Conservation (phyloP, 1,140 invertebrate species). For the Dufourea novaeangliae region DNA sequence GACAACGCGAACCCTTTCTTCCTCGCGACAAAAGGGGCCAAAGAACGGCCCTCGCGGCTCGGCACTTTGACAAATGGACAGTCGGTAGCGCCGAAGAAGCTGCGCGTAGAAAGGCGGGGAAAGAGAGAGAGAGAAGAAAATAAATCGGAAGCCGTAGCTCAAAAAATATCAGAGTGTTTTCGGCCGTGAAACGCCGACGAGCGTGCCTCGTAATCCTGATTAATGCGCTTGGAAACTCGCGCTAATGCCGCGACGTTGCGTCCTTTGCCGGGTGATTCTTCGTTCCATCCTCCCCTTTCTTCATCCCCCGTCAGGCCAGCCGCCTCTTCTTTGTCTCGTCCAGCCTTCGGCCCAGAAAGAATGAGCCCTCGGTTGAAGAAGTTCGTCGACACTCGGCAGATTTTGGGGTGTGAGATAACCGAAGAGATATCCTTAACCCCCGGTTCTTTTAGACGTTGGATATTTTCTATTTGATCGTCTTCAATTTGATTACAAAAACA, state of each 20-base stretch:
- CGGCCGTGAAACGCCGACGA: slow-evolving; percentile 64
- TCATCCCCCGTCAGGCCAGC: slow-evolving; percentile 43
- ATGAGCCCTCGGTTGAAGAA: background rate
- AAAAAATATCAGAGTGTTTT: slow-evolving; percentile 67
- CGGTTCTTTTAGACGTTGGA: background rate
- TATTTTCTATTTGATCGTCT: too few relatives aligned
- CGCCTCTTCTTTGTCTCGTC: slow-evolving; percentile 36
- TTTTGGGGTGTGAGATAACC: background rate
- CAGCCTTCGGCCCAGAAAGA: background rate
- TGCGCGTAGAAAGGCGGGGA: slow-evolving; percentile 38
- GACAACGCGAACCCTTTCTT: slow-evolving; percentile 56
- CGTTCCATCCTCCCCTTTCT: slow-evolving; percentile 46
- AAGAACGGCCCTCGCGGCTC: slow-evolving; percentile 28
- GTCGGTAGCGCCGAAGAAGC: slow-evolving; percentile 57
- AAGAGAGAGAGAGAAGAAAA: slow-evolving; percentile 41
- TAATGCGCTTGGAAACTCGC: slow-evolving; percentile 78
- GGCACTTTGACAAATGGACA: slow-evolving; percentile 66
- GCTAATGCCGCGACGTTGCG: slow-evolving; percentile 79
- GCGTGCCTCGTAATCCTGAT: slow-evolving; percentile 79
- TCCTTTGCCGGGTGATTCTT: slow-evolving; percentile 60
- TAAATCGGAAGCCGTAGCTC: slow-evolving; percentile 48
- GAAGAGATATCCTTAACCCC: background rate
- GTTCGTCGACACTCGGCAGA: slow-evolving; percentile 3
- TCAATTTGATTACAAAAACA: too few relatives aligned
- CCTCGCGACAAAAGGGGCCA: slow-evolving; percentile 53